Evolutionary conservation across 2,888 invertebrate genomes (phyloP).

Genomic region (Homarus gammarus): DNA sequence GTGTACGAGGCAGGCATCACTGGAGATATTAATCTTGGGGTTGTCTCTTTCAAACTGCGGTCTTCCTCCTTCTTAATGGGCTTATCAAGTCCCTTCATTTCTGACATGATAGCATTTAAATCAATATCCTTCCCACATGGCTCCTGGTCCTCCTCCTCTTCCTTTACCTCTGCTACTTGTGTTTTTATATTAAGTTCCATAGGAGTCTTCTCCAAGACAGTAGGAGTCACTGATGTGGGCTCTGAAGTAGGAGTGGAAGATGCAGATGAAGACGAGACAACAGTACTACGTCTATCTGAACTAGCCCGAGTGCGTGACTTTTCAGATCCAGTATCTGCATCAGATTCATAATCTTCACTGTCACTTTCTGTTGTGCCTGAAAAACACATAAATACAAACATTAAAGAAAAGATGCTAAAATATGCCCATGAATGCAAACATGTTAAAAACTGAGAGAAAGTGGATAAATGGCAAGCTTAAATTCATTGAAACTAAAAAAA

Average conservation of each 20-base stretch:
- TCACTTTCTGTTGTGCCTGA: conserved; percentile 66
- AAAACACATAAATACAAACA: background rate
- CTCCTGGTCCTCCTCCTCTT: conserved; percentile 57
- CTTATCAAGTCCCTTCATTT: conserved; percentile 75
- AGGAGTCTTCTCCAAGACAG: conserved; percentile 28
- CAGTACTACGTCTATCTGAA: conserved; percentile 42
- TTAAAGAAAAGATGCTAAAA: background rate
- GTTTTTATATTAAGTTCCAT: conserved; percentile 41
- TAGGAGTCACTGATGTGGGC: conserved; percentile 23
- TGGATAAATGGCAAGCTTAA: too few relatives aligned
- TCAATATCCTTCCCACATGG: conserved; percentile 74
- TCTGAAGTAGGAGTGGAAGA: conserved; percentile 57
- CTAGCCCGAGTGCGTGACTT: conserved; percentile 50
- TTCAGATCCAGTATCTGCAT: conserved; percentile 53
- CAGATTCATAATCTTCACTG: conserved; percentile 70
- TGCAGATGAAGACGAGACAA: conserved; percentile 30
- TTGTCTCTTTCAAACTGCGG: conserved; percentile 39
- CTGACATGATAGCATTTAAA: conserved; percentile 74
- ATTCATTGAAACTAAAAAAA: too few relatives aligned
- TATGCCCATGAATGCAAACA: too few relatives aligned
- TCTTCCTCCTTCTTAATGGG: conserved; percentile 74
- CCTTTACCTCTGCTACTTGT: conserved; percentile 44
- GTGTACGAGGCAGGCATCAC: conserved; percentile 46
- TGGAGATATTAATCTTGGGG: conserved; percentile 56
- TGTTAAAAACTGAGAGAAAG: too few relatives aligned